These are phyloP conservation scores for Nyctereutes procyonoides DNA, from an alignment of 2,113 vertebrate genomes.

Conservation along the genomic window DNA sequence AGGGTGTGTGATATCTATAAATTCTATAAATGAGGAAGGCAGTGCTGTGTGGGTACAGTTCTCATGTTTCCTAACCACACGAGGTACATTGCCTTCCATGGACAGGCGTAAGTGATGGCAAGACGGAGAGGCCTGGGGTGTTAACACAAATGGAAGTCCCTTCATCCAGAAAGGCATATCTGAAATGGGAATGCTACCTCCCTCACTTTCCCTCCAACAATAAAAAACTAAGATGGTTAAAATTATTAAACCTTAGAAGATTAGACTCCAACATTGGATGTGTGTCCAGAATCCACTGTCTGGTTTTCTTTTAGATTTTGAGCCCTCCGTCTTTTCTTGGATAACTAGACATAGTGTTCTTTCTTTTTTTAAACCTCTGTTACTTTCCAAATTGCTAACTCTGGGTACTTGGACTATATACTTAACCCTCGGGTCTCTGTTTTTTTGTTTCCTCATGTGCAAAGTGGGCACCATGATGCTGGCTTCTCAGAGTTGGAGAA, in stretches of 20 bases:
- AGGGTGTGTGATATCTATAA: neutral
- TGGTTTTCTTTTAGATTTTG: neutral
- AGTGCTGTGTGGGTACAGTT: accelerated
- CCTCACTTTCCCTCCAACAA: neutral
- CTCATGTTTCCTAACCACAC: accelerated
- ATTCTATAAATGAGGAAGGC: neutral
- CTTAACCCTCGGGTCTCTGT: neutral
- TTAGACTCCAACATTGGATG: neutral
- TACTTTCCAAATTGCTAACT: neutral
- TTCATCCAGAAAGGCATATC: neutral
- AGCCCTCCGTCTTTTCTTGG: neutral
- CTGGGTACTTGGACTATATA: neutral
- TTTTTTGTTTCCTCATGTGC: neutral
- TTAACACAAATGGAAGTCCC: neutral
- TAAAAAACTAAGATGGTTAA: neutral
- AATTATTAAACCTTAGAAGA: neutral
- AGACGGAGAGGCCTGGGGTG: neutral
- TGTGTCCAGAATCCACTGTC: accelerated
- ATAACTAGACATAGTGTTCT: neutral
- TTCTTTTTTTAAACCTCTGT: neutral
- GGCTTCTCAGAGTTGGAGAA: neutral
- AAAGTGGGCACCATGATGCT: accelerated
- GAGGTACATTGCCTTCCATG: accelerated
- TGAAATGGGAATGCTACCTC: neutral
- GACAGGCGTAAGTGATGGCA: neutral